These are phyloP conservation scores for Hexactinellida sp. DNA, from an alignment of 37 sponge, comb jelly and placozoan genomes.

Conservation along the genomic window DNA sequence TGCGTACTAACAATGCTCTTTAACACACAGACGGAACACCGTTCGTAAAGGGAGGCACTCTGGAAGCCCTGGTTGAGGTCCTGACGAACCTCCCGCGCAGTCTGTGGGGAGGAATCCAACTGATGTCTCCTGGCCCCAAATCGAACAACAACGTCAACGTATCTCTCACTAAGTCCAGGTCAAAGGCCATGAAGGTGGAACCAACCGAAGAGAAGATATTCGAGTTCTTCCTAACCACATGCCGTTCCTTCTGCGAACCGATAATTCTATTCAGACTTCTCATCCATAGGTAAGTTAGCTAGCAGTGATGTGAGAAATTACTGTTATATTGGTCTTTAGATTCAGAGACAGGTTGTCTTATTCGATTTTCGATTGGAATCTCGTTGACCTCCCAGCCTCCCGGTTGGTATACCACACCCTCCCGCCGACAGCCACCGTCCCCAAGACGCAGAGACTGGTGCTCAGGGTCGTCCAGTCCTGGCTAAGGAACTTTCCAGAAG, in stretches of 20 bases:
- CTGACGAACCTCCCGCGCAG: conserved; percentile 26
- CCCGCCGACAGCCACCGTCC: not conserved
- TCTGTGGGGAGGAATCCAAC: conserved; percentile 32
- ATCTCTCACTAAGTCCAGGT: not conserved
- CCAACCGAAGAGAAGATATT: conserved; percentile 53
- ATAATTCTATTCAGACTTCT: conserved; percentile 61
- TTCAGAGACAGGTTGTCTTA: not conserved
- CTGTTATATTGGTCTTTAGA: not conserved
- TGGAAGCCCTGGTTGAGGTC: conserved; percentile 49
- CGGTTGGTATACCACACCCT: not conserved
- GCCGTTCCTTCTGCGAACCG: conserved; percentile 60
- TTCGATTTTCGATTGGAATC: not conserved
- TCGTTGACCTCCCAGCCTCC: not conserved
- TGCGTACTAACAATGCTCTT: too few species aligned
- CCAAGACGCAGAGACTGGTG: not conserved
- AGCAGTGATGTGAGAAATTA: not conserved
- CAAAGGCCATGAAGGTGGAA: not conserved
- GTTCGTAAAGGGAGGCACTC: conserved; percentile 44
- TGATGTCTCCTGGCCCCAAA: conserved; percentile 21
- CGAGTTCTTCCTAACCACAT: conserved; percentile 57
- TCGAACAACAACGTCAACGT: conserved; percentile 3
- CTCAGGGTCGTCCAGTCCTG: not conserved
- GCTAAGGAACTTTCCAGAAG: conserved; percentile 1
- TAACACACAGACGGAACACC: not conserved
- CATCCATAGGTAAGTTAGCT: conserved; percentile 36